Base-by-base conservation (phyloP, 2,888 invertebrate genomes). In the Stenurella melanura region DNA sequence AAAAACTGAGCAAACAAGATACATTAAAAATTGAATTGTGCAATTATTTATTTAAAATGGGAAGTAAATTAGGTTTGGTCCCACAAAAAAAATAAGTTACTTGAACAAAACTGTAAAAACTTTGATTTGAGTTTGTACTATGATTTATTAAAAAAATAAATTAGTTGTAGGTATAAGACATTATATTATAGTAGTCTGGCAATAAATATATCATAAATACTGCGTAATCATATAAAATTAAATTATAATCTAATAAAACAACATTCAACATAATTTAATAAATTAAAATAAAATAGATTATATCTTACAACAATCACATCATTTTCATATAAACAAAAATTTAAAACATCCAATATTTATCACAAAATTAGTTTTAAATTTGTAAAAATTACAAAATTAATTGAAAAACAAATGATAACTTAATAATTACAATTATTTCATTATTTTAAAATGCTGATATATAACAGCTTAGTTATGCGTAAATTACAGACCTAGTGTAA, bases 221-320 rank as follows among this genome's bases (percentile, higher is more conserved):
- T 73, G 60, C 63, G 60, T 57, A 56, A 61, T 54, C 50, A 50
- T 70, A 74, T 56, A 70, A 70, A 67, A 54, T 67, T 70, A 70
- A 70, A 72, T 58, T 68, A 80, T 72, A 80, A 34, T 34, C 6
- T 66, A 75, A 76, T 69, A 74, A 76, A 78, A 72, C 64, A 80
- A 75, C 57, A 75, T 79, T 66, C 56, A 78, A 75, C 78, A 73
- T 72, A 80, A 77, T 70, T 77, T 56, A 81, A 76, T 78, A 81
- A 80, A 81, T 77, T 75, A 81, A 78, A 77, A 80, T 76, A 81
- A 80, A 77, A 78, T 72, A 77, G 75, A 71, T 79, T 80, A 74
- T 81, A 82, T 80, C 75, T 80, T 79, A 82, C 82, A 81, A 80
- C 77, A 79, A 78, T 78, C 76, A 83, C 78, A 81, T 77, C 26